Evolutionary conservation across 2,888 invertebrate species (phyloP).

Genomic region (Papilio elwesi): DNA sequence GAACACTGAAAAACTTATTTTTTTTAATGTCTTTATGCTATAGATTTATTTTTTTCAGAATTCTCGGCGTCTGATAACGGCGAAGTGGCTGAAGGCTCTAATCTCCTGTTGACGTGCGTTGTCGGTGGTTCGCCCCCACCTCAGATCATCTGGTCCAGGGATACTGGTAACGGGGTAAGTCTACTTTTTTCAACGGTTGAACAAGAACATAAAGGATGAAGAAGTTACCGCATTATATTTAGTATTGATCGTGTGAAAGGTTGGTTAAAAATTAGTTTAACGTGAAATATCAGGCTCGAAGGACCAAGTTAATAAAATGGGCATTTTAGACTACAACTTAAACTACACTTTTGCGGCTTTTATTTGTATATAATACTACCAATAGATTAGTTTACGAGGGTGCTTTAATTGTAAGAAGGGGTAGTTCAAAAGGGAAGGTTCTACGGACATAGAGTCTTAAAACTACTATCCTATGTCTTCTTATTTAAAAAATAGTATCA

Average conservation of each 20-base stretch:
- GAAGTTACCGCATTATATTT: too few species aligned
- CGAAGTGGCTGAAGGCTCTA: constrained; percentile 54
- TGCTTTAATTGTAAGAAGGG: not conserved
- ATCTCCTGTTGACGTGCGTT: constrained; percentile 62
- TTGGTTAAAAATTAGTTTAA: not conserved
- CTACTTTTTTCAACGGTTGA: constrained; percentile 10
- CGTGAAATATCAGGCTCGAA: not conserved
- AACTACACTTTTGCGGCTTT: too few species aligned
- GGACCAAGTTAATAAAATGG: not conserved
- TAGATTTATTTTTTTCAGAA: constrained; percentile 52
- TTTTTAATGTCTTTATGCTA: too few species aligned
- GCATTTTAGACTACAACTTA: too few species aligned
- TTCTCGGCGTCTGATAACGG: constrained; percentile 60
- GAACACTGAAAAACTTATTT: too few species aligned
- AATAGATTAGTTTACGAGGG: too few species aligned
- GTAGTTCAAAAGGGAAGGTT: not conserved
- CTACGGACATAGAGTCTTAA: too few species aligned
- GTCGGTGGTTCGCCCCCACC: constrained; percentile 65
- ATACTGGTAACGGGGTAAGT: constrained; percentile 55
- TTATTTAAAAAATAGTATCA: not conserved
- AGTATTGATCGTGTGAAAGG: too few species aligned
- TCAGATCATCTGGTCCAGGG: constrained; percentile 66
- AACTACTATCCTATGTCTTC: too few species aligned
- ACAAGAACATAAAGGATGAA: too few species aligned
- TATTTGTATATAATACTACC: too few species aligned